phyloP scores from a whole-genome alignment of 2,888 invertebrate species.

The Adineta ricciae region DNA sequence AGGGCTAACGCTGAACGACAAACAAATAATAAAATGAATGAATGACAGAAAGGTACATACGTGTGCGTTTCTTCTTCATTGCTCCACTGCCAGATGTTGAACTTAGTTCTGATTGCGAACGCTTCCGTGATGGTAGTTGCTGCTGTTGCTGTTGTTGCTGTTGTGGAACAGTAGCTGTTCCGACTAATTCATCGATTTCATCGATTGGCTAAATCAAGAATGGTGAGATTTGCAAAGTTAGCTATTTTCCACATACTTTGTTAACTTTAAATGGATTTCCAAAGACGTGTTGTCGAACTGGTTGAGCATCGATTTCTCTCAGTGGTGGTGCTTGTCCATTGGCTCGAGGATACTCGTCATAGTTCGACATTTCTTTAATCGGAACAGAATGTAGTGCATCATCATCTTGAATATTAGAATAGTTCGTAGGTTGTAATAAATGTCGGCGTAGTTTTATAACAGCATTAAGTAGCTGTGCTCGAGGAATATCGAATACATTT shows the following conservation, averaged over 20 bases:
- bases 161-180: not conserved
- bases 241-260: constrained; percentile 55
- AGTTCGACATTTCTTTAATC: constrained; percentile 96
- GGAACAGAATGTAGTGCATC: constrained; percentile 69
- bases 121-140: not conserved
- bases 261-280: constrained; percentile 99
- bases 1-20: not conserved
- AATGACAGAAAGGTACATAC: not conserved
- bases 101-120: not conserved
- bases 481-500: constrained; percentile 88
- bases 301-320: constrained; percentile 83
- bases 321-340: constrained; percentile 68
- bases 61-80: not conserved
- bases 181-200: constrained; percentile 33
- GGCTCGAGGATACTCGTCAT: constrained; percentile 90
- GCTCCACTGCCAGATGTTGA: not conserved
- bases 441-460: constrained; percentile 86
- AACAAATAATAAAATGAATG: not conserved
- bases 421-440: constrained; percentile 60
- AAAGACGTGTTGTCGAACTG: constrained; percentile 93
- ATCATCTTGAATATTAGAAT: constrained; percentile 28
- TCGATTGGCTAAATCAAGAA: constrained; percentile 18
- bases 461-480: constrained; percentile 77
- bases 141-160: not conserved
- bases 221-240: too few relatives aligned